Percentiles rank a stretch among this genome's conserved stretches.
These are phyloP conservation scores for Apeltes quadracus DNA, from an alignment of 2,113 vertebrate genomes.

Conservation along the genomic window DNA sequence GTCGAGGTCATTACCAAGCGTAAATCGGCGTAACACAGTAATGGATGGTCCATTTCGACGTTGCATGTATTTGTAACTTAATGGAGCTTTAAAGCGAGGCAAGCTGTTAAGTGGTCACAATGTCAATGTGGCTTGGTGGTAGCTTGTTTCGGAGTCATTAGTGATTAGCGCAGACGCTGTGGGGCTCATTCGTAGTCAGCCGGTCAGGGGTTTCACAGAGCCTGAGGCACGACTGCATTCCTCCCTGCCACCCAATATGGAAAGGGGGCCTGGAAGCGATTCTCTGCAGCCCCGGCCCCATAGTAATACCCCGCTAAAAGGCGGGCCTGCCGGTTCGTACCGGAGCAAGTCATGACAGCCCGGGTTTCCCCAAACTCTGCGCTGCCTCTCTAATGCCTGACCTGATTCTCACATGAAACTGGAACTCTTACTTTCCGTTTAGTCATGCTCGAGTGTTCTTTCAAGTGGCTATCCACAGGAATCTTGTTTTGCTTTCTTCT, in stretches of 20 bases:
- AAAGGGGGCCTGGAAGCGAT: constrained; percentile 52
- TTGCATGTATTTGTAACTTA: constrained; percentile 3
- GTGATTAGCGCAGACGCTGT: constrained; percentile 27
- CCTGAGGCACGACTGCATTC: constrained; percentile 40
- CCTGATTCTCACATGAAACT: constrained; percentile 35
- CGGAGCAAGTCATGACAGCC: constrained; percentile 29
- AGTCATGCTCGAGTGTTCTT: constrained; percentile 26
- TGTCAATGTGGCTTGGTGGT: constrained; percentile 41
- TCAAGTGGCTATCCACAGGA: constrained; percentile 42
- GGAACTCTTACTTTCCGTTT: constrained; percentile 26
- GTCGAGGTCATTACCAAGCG: constrained; percentile 18
- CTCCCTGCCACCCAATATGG: constrained; percentile 55
- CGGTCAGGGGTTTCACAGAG: constrained; percentile 38
- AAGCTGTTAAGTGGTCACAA: constrained; percentile 47
- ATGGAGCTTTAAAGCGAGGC: constrained; percentile 43
- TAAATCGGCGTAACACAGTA: constrained; percentile 14
- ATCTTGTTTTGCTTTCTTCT: constrained; percentile 50
- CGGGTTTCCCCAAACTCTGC: constrained; percentile 30
- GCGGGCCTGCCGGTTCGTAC: constrained; percentile 17
- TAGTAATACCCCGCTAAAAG: constrained; percentile 38
- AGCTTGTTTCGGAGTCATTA: constrained; percentile 52
- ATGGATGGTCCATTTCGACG: constrained; percentile 9
- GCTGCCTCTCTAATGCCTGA: constrained; percentile 13
- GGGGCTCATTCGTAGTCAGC: constrained; percentile 36
- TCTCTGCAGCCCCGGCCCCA: constrained; percentile 20